Conservation (phyloP, 2,888 invertebrate species). For the Hydriomena furcata region DNA sequence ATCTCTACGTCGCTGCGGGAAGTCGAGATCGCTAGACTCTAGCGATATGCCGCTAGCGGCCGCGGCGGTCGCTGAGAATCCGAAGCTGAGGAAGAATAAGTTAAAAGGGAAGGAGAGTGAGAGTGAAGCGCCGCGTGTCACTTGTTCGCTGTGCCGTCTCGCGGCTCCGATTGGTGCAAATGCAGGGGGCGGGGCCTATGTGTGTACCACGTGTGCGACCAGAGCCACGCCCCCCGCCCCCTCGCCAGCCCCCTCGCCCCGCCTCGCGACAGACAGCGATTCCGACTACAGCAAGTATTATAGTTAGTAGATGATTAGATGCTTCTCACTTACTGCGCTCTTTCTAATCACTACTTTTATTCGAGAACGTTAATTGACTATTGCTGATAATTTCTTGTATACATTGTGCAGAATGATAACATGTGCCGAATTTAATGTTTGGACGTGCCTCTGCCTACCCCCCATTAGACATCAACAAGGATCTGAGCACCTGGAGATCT, state of each 20-base stretch:
- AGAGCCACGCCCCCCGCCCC: constrained; percentile 37
- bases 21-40: constrained; percentile 93
- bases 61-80: constrained; percentile 58
- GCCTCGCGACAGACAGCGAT: constrained; percentile 61
- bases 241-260: constrained; percentile 35
- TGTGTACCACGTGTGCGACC: constrained; percentile 49
- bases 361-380: constrained; percentile 35
- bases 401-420: no score
- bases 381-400: not conserved
- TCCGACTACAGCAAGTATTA: constrained; percentile 83
- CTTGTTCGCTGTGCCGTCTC: constrained; percentile 56
- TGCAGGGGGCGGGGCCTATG: constrained; percentile 42
- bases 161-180: constrained; percentile 46
- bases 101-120: constrained; percentile 9
- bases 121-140: constrained; percentile 43
- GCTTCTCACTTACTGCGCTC: constrained; percentile 59
- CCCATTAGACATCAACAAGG: no score
- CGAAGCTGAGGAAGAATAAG: constrained; percentile 25
- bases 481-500: no score
- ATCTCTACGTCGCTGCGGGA: constrained; percentile 87
- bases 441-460: no score
- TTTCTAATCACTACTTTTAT: constrained; percentile 21
- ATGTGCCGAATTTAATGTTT: no score
- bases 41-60: constrained; percentile 88
- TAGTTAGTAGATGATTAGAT: constrained; percentile 78